Percentiles rank a stretch among this genome's conserved stretches.
phyloP scores from a whole-genome alignment of 2,797 vertebrate species.

The Alca torda region DNA sequence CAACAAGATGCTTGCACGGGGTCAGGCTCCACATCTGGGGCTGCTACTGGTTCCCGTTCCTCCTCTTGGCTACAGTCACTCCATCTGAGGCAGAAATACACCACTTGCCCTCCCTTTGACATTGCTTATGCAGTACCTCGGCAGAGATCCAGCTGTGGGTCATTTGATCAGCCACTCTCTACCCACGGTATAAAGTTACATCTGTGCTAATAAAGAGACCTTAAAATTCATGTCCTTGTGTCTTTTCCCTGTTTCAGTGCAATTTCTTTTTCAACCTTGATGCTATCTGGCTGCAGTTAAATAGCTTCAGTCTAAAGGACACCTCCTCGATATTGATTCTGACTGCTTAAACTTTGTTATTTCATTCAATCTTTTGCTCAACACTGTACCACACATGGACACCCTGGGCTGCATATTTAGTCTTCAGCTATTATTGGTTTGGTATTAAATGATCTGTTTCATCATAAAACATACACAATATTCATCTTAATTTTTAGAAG shows the following conservation, averaged over 20 bases:
- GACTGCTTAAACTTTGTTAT: slow-evolving; percentile 35
- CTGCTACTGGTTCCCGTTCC: background rate
- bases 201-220: background rate
- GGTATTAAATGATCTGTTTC: slow-evolving; percentile 45
- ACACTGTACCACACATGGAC: background rate
- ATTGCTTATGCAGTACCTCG: too few species aligned
- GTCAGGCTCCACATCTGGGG: background rate
- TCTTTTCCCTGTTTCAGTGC: background rate
- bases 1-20: rapidly evolving
- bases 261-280: slow-evolving; percentile 14
- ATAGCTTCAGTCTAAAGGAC: slow-evolving; percentile 2
- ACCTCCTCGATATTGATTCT: slow-evolving; percentile 33
- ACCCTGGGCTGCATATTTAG: background rate
- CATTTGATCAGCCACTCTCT: background rate
- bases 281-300: slow-evolving; percentile 50
- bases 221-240: background rate
- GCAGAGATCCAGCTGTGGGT: background rate
- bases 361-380: slow-evolving; percentile 30
- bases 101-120: background rate
- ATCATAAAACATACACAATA: slow-evolving; percentile 26
- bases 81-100: background rate
- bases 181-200: background rate
- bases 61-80: background rate
- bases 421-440: background rate
- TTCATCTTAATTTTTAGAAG: slow-evolving; percentile 54